Percentiles rank a stretch among this genome's conserved stretches.
phyloP scores from a whole-genome alignment of 1,140 invertebrate genomes.

The Dufourea novaeangliae region DNA sequence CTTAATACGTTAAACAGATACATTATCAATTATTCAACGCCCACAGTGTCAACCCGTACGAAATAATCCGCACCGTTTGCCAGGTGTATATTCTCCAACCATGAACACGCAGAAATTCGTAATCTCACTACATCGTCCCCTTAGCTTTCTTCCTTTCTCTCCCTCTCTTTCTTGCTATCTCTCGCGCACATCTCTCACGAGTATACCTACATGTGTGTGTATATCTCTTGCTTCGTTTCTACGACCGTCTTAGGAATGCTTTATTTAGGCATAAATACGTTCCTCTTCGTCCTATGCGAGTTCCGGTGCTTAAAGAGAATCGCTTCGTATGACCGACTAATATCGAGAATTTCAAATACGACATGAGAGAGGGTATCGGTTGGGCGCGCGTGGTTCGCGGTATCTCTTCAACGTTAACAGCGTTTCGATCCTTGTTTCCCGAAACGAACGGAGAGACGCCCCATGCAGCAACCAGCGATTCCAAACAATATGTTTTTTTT shows the following conservation, averaged over 20 bases:
- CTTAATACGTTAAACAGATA: conserved; percentile 22
- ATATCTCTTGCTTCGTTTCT: conserved; percentile 43
- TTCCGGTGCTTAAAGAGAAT: conserved; percentile 20
- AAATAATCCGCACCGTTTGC: conserved; percentile 28
- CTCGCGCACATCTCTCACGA: conserved; percentile 36
- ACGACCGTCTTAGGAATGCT: conserved; percentile 61
- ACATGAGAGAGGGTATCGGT: conserved; percentile 20
- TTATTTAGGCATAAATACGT: conserved; percentile 65
- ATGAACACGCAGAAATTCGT: conserved; percentile 40
- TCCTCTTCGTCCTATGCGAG: conserved; percentile 20
- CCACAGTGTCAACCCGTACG: conserved; percentile 25
- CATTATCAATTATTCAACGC: conserved; percentile 42
- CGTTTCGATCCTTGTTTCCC: conserved; percentile 34
- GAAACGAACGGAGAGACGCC: conserved; percentile 64
- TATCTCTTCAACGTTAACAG: conserved; percentile 46
- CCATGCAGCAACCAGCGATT: background rate
- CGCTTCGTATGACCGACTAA: conserved; percentile 31
- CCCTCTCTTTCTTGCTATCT: conserved; percentile 48
- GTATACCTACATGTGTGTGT: conserved; percentile 54
- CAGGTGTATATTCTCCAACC: conserved; percentile 16
- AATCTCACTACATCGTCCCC: conserved; percentile 34
- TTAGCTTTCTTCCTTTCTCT: conserved; percentile 42
- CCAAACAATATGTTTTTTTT: conserved; percentile 8
- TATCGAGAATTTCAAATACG: conserved; percentile 46
- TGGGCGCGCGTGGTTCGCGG: background rate